Conservation (phyloP, 1,140 invertebrate genomes). For the Zaprionus taronus region DNA sequence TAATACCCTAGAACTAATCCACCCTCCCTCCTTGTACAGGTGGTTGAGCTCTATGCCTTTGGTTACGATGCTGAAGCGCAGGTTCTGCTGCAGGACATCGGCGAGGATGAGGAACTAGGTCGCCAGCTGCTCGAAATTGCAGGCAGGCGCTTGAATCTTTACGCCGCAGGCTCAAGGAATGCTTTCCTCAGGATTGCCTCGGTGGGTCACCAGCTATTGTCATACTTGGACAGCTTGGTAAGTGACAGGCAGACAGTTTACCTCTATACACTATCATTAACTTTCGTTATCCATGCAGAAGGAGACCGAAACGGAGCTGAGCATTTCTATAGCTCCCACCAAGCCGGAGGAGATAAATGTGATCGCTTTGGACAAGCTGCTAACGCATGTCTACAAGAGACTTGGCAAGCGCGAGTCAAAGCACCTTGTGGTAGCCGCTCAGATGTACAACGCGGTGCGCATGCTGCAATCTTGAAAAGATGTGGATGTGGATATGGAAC, state of each 20-base stretch:
- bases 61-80: conserved; percentile 92
- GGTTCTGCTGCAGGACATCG: conserved; percentile 89
- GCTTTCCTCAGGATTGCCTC: conserved; percentile 88
- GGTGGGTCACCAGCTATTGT: conserved; percentile 88
- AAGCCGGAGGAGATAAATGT: conserved; percentile 73
- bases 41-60: conserved; percentile 90
- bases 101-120: conserved; percentile 88
- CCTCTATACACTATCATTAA: background rate
- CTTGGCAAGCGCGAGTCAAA: conserved; percentile 61
- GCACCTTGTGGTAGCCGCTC: conserved; percentile 64
- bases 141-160: conserved; percentile 89
- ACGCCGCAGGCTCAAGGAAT: conserved; percentile 86
- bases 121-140: conserved; percentile 88
- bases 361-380: conserved; percentile 57
- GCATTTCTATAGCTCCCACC: conserved; percentile 64
- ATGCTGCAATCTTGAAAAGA: conserved; percentile 61
- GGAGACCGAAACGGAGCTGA: conserved; percentile 46
- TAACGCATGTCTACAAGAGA: conserved; percentile 64
- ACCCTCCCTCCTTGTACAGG: conserved; percentile 61
- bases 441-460: conserved; percentile 81
- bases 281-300: conserved; percentile 38
- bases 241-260: conserved; percentile 70
- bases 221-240: conserved; percentile 90
- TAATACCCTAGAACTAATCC: background rate
- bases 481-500: background rate